These are phyloP conservation scores for Pteronotus mesoamericanus DNA, from an alignment of 2,797 vertebrate genomes.

Conservation along the genomic window DNA sequence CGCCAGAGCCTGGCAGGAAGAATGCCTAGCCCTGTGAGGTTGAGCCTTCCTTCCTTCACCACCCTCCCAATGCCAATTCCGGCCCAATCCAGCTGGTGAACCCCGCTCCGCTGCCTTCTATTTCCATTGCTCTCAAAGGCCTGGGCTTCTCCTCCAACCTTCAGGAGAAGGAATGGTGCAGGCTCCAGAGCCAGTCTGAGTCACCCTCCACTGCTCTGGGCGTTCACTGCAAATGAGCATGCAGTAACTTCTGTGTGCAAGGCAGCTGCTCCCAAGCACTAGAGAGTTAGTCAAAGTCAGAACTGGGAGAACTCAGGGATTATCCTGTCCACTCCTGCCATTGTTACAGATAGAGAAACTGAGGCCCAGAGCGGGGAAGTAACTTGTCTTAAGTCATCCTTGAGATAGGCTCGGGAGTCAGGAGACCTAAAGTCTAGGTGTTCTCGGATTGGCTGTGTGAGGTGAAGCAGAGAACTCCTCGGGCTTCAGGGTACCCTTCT, in stretches of 20 bases:
- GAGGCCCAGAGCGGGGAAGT: neutral
- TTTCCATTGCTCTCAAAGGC: neutral
- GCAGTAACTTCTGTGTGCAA: neutral
- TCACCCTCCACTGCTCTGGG: neutral
- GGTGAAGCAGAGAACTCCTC: neutral
- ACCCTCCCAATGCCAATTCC: neutral
- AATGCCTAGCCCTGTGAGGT: neutral
- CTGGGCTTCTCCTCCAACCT: neutral
- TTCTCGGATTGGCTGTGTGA: neutral
- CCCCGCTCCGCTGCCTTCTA: neutral
- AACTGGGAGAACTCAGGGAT: neutral
- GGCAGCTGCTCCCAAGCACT: neutral
- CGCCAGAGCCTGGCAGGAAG: neutral
- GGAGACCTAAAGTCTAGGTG: neutral
- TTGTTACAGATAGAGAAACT: conserved; percentile 15
- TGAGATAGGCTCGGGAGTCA: neutral
- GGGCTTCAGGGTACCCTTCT: neutral
- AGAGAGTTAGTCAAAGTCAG: neutral
- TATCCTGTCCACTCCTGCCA: neutral
- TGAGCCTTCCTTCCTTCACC: neutral
- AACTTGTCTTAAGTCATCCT: neutral
- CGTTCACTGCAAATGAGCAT: neutral
- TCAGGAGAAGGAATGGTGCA: neutral
- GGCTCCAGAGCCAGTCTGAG: neutral
- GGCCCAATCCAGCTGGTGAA: neutral